These are phyloP conservation scores for Eidolon dupreanum DNA, from an alignment of 2,797 vertebrate species.

Conservation along the genomic window DNA sequence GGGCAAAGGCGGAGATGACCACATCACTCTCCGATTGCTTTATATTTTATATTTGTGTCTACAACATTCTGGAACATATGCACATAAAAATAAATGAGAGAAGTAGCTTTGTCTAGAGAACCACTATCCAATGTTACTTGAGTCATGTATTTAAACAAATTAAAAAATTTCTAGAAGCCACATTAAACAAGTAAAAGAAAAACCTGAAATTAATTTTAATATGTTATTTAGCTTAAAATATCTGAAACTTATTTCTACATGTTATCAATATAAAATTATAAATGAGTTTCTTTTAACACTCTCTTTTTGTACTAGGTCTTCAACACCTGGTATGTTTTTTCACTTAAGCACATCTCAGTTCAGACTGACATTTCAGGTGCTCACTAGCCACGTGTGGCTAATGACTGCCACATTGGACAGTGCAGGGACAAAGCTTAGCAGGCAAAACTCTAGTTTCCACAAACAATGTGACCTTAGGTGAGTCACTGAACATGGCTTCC, in stretches of 20 bases:
- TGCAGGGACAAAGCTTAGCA: neutral
- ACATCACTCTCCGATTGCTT: neutral
- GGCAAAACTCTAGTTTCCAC: neutral
- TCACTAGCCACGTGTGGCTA: neutral
- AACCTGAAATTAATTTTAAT: neutral
- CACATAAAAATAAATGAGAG: neutral
- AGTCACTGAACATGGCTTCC: neutral
- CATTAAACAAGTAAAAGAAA: neutral
- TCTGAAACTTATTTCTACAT: neutral
- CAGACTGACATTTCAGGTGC: neutral
- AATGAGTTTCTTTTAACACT: neutral
- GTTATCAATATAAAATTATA: neutral
- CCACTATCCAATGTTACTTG: neutral
- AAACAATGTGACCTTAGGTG: neutral
- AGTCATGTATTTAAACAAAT: neutral
- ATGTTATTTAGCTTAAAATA: neutral
- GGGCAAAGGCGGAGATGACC: neutral
- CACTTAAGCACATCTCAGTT: neutral
- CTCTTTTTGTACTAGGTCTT: neutral
- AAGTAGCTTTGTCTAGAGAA: neutral
- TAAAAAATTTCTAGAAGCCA: neutral
- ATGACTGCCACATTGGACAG: neutral
- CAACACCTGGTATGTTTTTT: neutral
- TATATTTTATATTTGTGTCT: neutral
- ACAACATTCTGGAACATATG: neutral